phyloP scores from a whole-genome alignment of 2,797 vertebrate genomes.

The Xiphorhynchus erythropygius region DNA sequence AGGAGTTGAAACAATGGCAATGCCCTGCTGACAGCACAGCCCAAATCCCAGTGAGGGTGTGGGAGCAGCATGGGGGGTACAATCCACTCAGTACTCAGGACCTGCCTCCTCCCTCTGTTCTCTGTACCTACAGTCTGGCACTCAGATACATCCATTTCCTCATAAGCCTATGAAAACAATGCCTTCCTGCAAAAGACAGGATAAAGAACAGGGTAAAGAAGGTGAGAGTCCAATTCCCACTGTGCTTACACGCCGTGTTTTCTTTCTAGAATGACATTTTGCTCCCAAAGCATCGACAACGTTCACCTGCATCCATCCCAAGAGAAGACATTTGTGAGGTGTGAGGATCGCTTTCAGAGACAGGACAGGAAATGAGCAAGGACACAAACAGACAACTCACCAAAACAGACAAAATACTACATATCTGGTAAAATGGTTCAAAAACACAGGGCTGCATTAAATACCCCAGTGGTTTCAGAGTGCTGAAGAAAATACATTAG shows the following conservation, averaged over 20 bases:
- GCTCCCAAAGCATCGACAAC: constrained; percentile 79
- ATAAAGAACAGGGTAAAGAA: not conserved
- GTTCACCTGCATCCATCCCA: constrained; percentile 78
- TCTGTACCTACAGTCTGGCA: not conserved
- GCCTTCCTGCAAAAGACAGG: not conserved
- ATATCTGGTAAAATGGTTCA: not conserved
- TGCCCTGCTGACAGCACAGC: not conserved
- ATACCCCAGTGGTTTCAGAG: not conserved
- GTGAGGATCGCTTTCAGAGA: constrained; percentile 61
- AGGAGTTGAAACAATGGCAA: not conserved
- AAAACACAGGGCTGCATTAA: not conserved
- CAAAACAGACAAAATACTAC: not conserved
- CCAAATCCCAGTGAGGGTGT: not conserved
- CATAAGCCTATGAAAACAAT: not conserved
- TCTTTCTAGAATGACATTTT: constrained; percentile 84
- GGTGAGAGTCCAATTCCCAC: no score
- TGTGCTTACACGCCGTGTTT: constrained; percentile 16
- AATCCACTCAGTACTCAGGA: rapidly evolving
- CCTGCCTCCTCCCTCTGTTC: not conserved
- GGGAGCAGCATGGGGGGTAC: not conserved
- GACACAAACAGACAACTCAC: not conserved
- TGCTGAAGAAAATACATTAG: not conserved
- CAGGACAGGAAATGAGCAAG: not conserved
- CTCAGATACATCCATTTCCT: not conserved
- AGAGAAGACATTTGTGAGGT: constrained; percentile 87